Conservation (phyloP, 2,888 invertebrate species). For the Euphydryas editha region DNA sequence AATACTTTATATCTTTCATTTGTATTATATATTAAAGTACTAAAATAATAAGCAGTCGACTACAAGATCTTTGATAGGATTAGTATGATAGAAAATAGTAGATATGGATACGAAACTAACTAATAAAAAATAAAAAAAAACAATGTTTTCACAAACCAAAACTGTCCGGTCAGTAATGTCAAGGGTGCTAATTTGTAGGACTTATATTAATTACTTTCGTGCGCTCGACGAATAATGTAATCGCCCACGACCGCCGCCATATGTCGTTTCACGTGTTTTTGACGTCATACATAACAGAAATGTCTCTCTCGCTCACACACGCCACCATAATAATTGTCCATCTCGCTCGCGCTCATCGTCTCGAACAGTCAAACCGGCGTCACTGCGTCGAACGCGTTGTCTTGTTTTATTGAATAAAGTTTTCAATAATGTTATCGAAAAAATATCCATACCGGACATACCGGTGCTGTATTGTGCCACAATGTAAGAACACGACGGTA, state of each 20-base stretch:
- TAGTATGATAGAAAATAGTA: no score
- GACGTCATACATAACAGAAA: slow-evolving; percentile 2
- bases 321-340: no score
- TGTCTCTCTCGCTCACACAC: not conserved
- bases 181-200: no score
- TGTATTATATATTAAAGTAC: no score
- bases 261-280: not conserved
- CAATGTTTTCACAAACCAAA: no score
- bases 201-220: not conserved
- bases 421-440: not conserved
- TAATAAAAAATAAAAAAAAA: no score
- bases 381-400: not conserved
- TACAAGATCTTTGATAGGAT: no score
- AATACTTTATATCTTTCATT: no score
- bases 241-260: slow-evolving; percentile 6
- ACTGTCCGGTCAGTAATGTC: no score
- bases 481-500: slow-evolving; percentile 19
- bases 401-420: not conserved
- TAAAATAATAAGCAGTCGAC: no score
- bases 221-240: not conserved
- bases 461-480: not conserved
- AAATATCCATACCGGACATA: not conserved
- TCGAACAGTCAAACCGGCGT: no score
- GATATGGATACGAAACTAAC: no score
- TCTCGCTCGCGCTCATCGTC: slow-evolving; percentile 6